Conservation (phyloP, 2,797 vertebrate species). For the Choloepus didactylus region DNA sequence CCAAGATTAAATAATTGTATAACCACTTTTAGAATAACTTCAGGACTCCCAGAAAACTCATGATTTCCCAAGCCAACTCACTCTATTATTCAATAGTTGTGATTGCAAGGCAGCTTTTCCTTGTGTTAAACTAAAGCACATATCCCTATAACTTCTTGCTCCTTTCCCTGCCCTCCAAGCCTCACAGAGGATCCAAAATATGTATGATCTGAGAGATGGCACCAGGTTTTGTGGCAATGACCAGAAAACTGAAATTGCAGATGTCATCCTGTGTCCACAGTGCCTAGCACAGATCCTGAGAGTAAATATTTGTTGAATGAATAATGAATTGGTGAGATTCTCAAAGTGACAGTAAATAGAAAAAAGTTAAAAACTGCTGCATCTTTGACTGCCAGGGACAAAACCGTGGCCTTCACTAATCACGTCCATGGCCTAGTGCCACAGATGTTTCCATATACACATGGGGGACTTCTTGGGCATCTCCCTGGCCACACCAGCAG, state of each 20-base stretch:
- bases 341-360: background rate
- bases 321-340: background rate
- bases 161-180: background rate
- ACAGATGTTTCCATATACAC: background rate
- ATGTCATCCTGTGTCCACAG: background rate
- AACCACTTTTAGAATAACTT: constrained; percentile 8
- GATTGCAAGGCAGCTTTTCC: background rate
- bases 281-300: background rate
- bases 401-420: background rate
- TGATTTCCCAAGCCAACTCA: background rate
- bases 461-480: background rate
- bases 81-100: background rate
- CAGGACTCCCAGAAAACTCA: constrained; percentile 48
- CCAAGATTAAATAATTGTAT: background rate
- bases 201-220: background rate
- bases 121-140: background rate
- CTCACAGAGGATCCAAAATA: background rate
- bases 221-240: background rate
- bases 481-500: background rate
- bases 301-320: background rate
- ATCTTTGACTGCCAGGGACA: background rate
- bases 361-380: background rate
- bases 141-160: background rate
- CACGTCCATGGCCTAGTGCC: background rate
- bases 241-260: background rate